These are phyloP conservation scores for Rhinoderma darwinii DNA, from an alignment of 2,113 vertebrate genomes.

Conservation along the genomic window DNA sequence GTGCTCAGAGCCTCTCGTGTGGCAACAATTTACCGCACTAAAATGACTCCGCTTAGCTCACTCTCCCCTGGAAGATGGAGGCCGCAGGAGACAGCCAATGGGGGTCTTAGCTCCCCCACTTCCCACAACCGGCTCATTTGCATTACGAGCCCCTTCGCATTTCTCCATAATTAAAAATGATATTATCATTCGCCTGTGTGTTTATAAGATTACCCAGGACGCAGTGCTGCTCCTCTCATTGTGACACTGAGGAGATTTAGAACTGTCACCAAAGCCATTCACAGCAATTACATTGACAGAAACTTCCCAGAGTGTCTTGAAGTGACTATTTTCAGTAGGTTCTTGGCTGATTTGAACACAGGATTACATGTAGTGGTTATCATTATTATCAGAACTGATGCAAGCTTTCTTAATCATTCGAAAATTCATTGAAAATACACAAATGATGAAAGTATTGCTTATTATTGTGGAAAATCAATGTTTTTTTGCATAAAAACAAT, in stretches of 20 bases:
- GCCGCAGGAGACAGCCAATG: conserved; percentile 60
- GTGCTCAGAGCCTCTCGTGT: conserved; percentile 81
- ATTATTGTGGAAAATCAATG: too few species aligned
- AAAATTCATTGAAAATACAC: background rate
- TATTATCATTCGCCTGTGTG: conserved; percentile 58
- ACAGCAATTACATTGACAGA: conserved; percentile 46
- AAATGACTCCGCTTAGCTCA: conserved; percentile 86
- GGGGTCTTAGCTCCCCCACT: background rate
- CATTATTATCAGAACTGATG: background rate
- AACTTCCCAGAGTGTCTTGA: conserved; percentile 14
- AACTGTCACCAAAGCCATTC: conserved; percentile 52
- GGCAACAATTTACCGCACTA: conserved; percentile 92
- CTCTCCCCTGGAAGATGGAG: conserved; percentile 67
- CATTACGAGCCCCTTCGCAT: conserved; percentile 52
- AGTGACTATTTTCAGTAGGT: background rate
- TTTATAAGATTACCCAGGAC: conserved; percentile 58
- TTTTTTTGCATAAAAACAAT: too few species aligned
- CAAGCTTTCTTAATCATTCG: background rate
- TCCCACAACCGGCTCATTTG: conserved; percentile 61
- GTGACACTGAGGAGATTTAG: conserved; percentile 41
- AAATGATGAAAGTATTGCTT: background rate
- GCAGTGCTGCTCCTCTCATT: conserved; percentile 40
- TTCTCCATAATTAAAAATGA: conserved; percentile 59
- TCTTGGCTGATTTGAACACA: background rate
- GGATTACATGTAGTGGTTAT: background rate